Evolutionary conservation across 2,797 vertebrate species (phyloP), one percentile per base, ranked within the genome.

Genomic region (Propithecus deckenii): DNA sequence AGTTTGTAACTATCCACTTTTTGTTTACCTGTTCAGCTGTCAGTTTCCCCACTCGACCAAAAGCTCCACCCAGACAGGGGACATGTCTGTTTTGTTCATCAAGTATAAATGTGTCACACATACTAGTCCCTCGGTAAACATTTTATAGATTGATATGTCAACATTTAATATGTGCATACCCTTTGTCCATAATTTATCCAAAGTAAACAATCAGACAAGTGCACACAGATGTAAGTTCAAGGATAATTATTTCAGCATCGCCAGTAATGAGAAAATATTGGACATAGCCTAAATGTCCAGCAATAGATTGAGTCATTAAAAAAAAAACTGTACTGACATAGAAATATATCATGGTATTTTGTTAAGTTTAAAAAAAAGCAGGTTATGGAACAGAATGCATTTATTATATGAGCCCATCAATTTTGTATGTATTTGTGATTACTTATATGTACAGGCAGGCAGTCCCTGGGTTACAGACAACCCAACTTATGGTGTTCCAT

Each of bases 261-360:
- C 84, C 91, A 84, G 81, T 89, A 93, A 92, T 95, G 85, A 96
- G 84, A 96, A 96, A 96, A 91, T 95, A 97, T 69, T 94, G 81
- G 43, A 35, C 72, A 78, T 71, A 92, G 41, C 71, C 48, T 94
- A 89, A 95, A 95, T 92, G 76, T 63, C 76, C 87, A 90, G 72
- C 32, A 84, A 38, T 69, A 87, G 84, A 91, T 18, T 48, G 41
- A 95, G 55, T 72, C 48, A n/a, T 80, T 87, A 3, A 55, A 48
- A 89, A 89, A 59, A 85, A 76, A 67, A 57, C 17, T 23, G 32
- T 35, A 85, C 50, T 71, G 61, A 75, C 30, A n/a, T 22, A 96
- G 81, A 92, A 91, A 80, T 89, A 84, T 9, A 50, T 38, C 80
- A 84, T 32, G 20, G 10, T 55, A 92, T 84, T 92, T 50, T 93